These are phyloP conservation scores for Callorhinus ursinus DNA, from an alignment of 2,113 vertebrate genomes.

Conservation along the genomic window DNA sequence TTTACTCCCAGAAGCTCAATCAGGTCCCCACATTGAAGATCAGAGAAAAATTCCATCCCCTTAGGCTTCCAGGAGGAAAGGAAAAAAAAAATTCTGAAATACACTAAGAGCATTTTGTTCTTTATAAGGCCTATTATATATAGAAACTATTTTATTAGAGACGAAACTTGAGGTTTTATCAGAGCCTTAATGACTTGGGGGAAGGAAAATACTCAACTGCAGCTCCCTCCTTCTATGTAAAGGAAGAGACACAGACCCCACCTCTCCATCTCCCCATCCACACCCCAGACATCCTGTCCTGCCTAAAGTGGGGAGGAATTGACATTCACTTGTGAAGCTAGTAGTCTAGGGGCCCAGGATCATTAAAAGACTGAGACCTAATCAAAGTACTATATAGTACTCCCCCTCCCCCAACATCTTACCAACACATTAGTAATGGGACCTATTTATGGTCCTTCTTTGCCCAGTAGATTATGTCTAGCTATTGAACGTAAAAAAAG, in stretches of 20 bases:
- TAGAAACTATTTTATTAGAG: background rate
- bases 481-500: background rate
- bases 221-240: background rate
- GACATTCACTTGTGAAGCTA: background rate
- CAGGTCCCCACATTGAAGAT: background rate
- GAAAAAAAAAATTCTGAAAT: background rate
- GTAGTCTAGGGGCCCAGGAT: background rate
- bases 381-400: background rate
- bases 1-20: background rate
- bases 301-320: background rate
- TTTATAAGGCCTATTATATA: background rate
- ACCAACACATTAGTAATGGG: background rate
- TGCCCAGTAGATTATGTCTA: background rate
- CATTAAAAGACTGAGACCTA: background rate
- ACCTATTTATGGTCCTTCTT: background rate
- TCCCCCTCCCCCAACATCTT: background rate
- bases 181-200: background rate
- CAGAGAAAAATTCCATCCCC: background rate
- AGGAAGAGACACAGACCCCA: background rate
- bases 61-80: background rate
- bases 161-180: background rate
- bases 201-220: background rate
- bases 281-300: background rate
- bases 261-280: background rate
- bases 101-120: background rate